Evolutionary conservation across 2,797 vertebrate genomes (phyloP).

Genomic region (Girardinus metallicus): DNA sequence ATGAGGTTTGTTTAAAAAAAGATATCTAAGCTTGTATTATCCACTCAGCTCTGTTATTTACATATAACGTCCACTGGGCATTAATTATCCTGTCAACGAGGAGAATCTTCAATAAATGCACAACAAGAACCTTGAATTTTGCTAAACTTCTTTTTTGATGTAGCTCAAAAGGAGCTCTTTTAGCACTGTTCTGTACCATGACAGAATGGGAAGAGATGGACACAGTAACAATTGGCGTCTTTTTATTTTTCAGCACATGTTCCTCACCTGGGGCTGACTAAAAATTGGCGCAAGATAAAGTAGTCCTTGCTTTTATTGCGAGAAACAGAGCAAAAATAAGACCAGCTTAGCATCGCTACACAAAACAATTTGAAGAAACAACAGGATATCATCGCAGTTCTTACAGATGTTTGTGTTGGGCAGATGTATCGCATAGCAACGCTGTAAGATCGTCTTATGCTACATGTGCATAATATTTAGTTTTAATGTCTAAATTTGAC

Average conservation of each 20-base stretch:
- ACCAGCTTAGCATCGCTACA: neutral
- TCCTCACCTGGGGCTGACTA: neutral
- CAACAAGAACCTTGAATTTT: constrained; percentile 2
- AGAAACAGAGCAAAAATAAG: neutral
- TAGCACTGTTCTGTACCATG: neutral
- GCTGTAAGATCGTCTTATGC: neutral
- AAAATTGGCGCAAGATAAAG: neutral
- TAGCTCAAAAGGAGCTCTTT: constrained; percentile 2
- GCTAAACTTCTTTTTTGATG: neutral
- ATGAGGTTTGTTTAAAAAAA: constrained; percentile 52
- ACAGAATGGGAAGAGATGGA: neutral
- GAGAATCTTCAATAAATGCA: neutral
- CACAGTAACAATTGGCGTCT: neutral
- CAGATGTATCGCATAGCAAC: neutral
- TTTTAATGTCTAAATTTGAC: neutral
- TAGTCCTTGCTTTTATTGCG: neutral
- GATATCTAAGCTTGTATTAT: constrained; percentile 1
- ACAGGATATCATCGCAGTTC: neutral
- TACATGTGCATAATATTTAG: neutral
- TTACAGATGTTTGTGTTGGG: neutral
- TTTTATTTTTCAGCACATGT: neutral
- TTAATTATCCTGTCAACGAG: constrained; percentile 1
- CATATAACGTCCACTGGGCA: constrained; percentile 3
- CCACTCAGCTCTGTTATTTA: neutral
- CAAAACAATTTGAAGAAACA: neutral